Evolutionary conservation across 1,140 invertebrate genomes (phyloP), one percentile per base, ranked within the genome.

Genomic region (Pseudoatta argentina): DNA sequence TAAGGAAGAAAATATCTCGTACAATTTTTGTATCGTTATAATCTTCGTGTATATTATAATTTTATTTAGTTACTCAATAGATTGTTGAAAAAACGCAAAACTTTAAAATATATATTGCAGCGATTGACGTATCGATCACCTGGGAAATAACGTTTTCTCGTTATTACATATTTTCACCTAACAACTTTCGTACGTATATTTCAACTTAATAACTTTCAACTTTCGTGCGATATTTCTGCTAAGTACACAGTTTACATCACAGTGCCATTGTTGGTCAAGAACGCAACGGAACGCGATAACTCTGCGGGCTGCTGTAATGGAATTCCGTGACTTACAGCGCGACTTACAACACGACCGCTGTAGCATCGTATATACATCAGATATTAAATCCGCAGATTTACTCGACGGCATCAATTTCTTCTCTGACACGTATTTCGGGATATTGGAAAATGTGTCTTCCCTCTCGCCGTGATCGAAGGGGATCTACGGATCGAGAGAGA

Each of bases 321-420:
- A 83, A 83, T 83, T 73, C 69, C 14, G 69, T 61, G 39, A 53
- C 79, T 83, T 75, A 83, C 55, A 82, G 66, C 24, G 39, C 67
- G 67, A 82, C 67, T 61, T 82, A 82, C 66, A 72, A 59, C 34
- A n/a, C 53, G 78, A 72, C 14, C 66, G 78, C 21, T 69, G 14
- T 27, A 18, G 39, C 69, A 21, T 44, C 67, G 30, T 55, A 59
- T 39, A n/a, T 76, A 34, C 79, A 83, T 61, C 55, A 75, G 79
- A 83, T 83, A 83, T 75, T 34, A 83, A 83, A 83, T 83, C 79
- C 79, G 57, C n/a, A 83, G 79, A 83, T 83, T 83, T 83, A 69
- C 79, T 72, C 69, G 79, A 75, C 79, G 69, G 69, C 79, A 83
- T 83, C 79, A 83, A 83, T 83, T 83, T 83, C 69, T 83, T 57